A percentile compares a stretch with the other conserved stretches of the same genome.
Conservation (phyloP, 2,113 vertebrate genomes). For the Pungitius pungitius region DNA sequence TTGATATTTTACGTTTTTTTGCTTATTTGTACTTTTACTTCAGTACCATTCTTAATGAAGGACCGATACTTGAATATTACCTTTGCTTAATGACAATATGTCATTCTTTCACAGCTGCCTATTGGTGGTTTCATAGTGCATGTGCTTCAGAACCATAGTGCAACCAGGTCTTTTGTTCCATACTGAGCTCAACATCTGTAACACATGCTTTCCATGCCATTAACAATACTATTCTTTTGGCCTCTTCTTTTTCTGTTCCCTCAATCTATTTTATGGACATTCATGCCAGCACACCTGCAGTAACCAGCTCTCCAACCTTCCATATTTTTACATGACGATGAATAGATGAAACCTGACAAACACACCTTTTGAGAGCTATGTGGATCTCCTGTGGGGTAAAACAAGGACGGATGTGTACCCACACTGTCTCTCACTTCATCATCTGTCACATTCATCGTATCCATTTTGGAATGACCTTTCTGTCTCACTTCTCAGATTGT, state of each 20-base stretch:
- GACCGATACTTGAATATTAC: neutral
- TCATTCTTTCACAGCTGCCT: neutral
- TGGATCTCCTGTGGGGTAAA: slow-evolving; percentile 45
- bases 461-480: slow-evolving; percentile 32
- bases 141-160: neutral
- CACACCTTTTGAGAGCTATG: slow-evolving; percentile 57
- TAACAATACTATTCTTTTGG: slow-evolving; percentile 19
- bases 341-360: slow-evolving; percentile 29
- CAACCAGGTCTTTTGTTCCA: slow-evolving; percentile 27
- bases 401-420: slow-evolving; percentile 55
- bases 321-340: slow-evolving; percentile 47
- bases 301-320: slow-evolving; percentile 30
- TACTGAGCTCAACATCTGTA: slow-evolving; percentile 2
- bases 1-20: neutral
- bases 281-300: slow-evolving; percentile 21
- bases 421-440: slow-evolving; percentile 43
- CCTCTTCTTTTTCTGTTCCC: slow-evolving; percentile 15
- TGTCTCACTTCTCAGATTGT: slow-evolving; percentile 12
- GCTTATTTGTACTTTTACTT: too few species aligned
- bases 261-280: slow-evolving; percentile 26
- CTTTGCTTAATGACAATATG: neutral
- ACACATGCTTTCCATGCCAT: slow-evolving; percentile 28
- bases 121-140: neutral
- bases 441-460: slow-evolving; percentile 47
- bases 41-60: neutral